phyloP scores from a whole-genome alignment of 2,113 vertebrate genomes.

The Psilopsiagon aymara region DNA sequence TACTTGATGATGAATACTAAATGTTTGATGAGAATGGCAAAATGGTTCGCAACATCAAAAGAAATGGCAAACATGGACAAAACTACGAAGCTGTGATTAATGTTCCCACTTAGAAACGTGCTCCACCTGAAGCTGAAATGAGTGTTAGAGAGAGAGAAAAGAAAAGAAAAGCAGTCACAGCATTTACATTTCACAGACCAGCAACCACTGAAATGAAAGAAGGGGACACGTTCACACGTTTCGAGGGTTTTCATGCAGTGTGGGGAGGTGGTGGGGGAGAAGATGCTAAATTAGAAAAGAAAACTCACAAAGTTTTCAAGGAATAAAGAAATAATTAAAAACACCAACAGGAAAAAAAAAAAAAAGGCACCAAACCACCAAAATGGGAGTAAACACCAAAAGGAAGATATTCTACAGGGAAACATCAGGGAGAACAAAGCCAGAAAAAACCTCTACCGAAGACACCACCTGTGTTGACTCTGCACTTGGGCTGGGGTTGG shows the following conservation, averaged over 20 bases:
- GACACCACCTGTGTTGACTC: constrained; percentile 98
- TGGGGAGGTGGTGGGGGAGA: background rate
- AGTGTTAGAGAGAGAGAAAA: background rate
- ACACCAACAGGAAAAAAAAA: background rate
- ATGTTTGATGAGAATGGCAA: constrained; percentile 58
- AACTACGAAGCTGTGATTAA: constrained; percentile 45
- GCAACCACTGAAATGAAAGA: constrained; percentile 64
- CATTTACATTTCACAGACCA: constrained; percentile 62
- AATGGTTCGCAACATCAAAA: constrained; percentile 53
- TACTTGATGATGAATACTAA: constrained; percentile 53
- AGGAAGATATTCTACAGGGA: constrained; percentile 65
- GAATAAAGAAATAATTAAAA: background rate
- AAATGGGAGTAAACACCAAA: constrained; percentile 61
- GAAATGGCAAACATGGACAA: constrained; percentile 66
- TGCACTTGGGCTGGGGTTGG: constrained; percentile 96
- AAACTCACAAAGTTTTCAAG: constrained; percentile 55
- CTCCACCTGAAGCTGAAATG: constrained; percentile 47
- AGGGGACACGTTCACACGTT: background rate
- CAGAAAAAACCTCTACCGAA: constrained; percentile 75
- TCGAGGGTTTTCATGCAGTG: constrained; percentile 73
- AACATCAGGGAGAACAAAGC: constrained; percentile 71
- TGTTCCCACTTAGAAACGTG: constrained; percentile 55
- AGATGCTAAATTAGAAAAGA: constrained; percentile 45
- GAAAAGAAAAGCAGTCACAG: constrained; percentile 55
- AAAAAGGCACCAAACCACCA: constrained; percentile 49